Evolutionary conservation across 1,140 invertebrate genomes (phyloP).

Genomic region (Vanessa tameamea): DNA sequence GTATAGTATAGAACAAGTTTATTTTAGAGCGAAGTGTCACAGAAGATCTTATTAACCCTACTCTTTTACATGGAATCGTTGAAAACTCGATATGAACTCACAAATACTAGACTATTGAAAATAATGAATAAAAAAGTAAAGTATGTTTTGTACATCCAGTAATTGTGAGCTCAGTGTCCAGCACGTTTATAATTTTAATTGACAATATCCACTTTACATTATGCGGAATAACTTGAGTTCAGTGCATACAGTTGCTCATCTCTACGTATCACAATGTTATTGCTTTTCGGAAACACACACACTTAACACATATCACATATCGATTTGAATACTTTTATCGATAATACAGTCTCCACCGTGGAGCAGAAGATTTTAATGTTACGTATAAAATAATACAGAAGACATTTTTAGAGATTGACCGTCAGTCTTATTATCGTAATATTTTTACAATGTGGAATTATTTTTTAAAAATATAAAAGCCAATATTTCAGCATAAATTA

Average conservation of each 20-base stretch:
- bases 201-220: constrained; percentile 63
- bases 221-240: constrained; percentile 52
- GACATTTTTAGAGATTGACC: constrained; percentile 48
- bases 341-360: constrained; percentile 26
- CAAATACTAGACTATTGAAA: constrained; percentile 15
- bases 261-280: constrained; percentile 78
- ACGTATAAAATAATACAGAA: constrained; percentile 49
- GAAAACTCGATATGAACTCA: constrained; percentile 17
- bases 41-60: constrained; percentile 51
- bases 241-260: constrained; percentile 62
- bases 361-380: constrained; percentile 23
- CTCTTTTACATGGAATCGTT: constrained; percentile 46
- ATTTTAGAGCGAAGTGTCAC: constrained; percentile 45
- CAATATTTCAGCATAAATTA: constrained; percentile 80
- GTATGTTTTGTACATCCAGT: constrained; percentile 14
- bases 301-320: constrained; percentile 75
- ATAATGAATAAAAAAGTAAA: constrained; percentile 6
- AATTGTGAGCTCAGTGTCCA: constrained; percentile 23
- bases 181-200: constrained; percentile 58
- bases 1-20: constrained; percentile 36
- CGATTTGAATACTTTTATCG: constrained; percentile 37
- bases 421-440: constrained; percentile 58
- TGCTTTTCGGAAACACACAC: constrained; percentile 76
- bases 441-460: constrained; percentile 37
- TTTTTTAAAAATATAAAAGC: constrained; percentile 47